Percentiles rank a stretch among this genome's conserved stretches.
Evolutionary conservation across 2,888 invertebrate species (phyloP).

Genomic region (Lasius fuliginosus): DNA sequence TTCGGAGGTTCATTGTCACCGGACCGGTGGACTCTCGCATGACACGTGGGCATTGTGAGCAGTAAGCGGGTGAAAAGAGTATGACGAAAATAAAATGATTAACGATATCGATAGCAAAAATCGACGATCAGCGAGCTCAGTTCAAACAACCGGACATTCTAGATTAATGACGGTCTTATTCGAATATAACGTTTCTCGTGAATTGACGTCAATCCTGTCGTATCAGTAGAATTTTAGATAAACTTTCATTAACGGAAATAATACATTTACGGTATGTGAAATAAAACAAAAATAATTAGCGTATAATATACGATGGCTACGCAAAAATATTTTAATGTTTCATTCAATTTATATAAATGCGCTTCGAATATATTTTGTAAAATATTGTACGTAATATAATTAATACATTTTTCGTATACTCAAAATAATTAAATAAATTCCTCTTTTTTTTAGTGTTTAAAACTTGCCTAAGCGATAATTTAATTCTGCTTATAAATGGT

Average conservation of each 20-base stretch:
- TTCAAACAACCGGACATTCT: background rate
- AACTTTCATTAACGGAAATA: background rate
- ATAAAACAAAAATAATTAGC: conserved; percentile 25
- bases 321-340: conserved; percentile 13
- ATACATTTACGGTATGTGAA: background rate
- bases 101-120: conserved; percentile 14
- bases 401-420: conserved; percentile 1
- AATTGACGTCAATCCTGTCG: conserved; percentile 9
- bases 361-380: background rate
- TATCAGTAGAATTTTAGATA: background rate
- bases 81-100: conserved; percentile 33
- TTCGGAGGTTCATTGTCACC: background rate
- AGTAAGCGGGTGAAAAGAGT: background rate
- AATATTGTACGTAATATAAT: background rate
- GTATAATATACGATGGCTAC: background rate
- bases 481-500: conserved; percentile 1
- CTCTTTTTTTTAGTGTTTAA: background rate
- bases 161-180: conserved; percentile 23
- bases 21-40: background rate
- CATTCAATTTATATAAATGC: background rate
- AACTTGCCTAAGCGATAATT: background rate
- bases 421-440: conserved; percentile 18
- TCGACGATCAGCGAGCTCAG: background rate
- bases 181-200: background rate
- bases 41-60: background rate